Base-by-base conservation (phyloP, 2,797 vertebrate species). In the Balearica regulorum region DNA sequence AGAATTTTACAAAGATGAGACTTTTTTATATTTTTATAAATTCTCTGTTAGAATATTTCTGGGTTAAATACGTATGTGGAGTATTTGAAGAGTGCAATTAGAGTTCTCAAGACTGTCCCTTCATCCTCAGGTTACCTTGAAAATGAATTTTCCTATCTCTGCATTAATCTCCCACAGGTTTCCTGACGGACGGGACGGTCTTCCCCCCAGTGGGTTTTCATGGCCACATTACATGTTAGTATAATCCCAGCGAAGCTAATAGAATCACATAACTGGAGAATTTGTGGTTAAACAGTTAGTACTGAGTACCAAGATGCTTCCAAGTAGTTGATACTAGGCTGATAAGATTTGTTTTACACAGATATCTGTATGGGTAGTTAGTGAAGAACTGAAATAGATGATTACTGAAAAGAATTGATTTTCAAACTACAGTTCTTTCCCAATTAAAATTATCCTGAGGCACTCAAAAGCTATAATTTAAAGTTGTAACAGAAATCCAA, bases 361-460 rank as follows among this genome's bases (percentile, higher is more conserved):
- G 57, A 72, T 33, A 89, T 35, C 55, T 87, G 9, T 54, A 26
- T 70, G 83, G 29, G 31, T 78, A 90, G 54, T 78, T 93, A 88
- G 66, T 51, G 19, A 79, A 76, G 39, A 82, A 89, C 66, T 37
- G 62, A 75, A 92, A 68, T 26, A 87, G 55, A 68, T 1, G 19
- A 82, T 82, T 92, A 90, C 66, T 86, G 94, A 85, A 96, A 96
- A 94, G 15, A 96, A 94, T 57, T 95, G 66, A 77, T 91, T 95
- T 91, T 93, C 84, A 64, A 72, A 86, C 70, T 90, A 53, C 33
- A 55, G 16, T 64, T 89, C 76, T 95, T 83, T 89, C 75, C 69
- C 60, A 93, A 79, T 92, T 93, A 89, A 94, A 91, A 44, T 79
- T 92, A 71, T 83, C 94, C 89, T 12, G 37, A 72, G 84, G 76